Evolutionary conservation across 2,888 invertebrate genomes (phyloP).

Genomic region (Liposcelis brunnea): DNA sequence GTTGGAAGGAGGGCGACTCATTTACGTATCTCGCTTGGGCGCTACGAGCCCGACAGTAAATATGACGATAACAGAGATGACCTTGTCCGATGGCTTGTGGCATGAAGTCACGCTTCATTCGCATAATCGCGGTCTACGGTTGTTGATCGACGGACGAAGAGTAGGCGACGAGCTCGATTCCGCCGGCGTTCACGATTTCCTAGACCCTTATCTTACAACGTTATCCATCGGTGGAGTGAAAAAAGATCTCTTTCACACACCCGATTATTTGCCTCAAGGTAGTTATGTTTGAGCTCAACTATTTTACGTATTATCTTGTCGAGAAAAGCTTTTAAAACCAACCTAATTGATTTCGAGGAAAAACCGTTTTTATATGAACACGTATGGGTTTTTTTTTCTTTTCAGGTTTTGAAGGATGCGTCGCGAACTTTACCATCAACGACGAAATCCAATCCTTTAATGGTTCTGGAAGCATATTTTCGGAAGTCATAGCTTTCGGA

Average conservation of each 20-base stretch:
- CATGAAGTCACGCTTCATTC: conserved; percentile 68
- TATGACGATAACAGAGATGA: conserved; percentile 46
- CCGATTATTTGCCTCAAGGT: conserved; percentile 23
- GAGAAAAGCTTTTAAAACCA: no score
- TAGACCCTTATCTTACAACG: conserved; percentile 73
- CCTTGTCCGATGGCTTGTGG: conserved; percentile 70
- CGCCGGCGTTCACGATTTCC: conserved; percentile 75
- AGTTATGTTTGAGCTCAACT: no score
- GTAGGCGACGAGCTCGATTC: conserved; percentile 75
- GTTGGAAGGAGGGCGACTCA: conserved; percentile 54
- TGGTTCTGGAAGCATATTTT: conserved; percentile 69
- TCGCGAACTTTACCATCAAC: conserved; percentile 77
- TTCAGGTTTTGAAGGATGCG: conserved; percentile 66
- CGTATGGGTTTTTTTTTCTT: neutral
- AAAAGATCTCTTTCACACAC: conserved; percentile 37
- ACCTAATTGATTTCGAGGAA: no score
- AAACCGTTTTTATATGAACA: no score
- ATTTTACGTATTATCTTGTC: no score
- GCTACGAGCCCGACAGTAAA: conserved; percentile 45
- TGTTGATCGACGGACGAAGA: conserved; percentile 50
- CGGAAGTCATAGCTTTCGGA: conserved; percentile 48
- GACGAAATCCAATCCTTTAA: conserved; percentile 78
- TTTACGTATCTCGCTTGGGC: conserved; percentile 64
- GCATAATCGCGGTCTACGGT: conserved; percentile 47
- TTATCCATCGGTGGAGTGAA: conserved; percentile 65